A percentile compares a stretch with the other conserved stretches of the same genome.
phyloP scores from a whole-genome alignment of 2,888 invertebrate genomes.

The Tetanocera ferruginea region DNA sequence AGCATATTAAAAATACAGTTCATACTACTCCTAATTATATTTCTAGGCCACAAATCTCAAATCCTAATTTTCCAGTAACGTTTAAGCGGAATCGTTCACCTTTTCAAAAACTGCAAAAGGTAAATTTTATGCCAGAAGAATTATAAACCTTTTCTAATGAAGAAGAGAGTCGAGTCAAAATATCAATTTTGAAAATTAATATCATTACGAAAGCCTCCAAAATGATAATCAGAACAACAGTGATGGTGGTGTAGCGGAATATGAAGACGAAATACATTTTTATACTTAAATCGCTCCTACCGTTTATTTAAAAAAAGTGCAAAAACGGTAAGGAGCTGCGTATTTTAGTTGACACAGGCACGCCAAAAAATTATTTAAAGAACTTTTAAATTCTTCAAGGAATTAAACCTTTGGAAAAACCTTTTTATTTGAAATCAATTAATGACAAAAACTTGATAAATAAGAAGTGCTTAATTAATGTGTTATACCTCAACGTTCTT shows the following conservation, averaged over 20 bases:
- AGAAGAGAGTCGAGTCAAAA: no score
- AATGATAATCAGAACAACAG: background rate
- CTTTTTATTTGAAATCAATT: conserved; percentile 35
- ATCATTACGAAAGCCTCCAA: conserved; percentile 26
- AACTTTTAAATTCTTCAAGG: conserved; percentile 2
- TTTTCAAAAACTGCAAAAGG: no score
- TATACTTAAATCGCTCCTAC: background rate
- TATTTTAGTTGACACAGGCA: conserved; percentile 25
- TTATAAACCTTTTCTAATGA: no score
- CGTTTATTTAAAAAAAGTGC: background rate
- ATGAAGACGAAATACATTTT: no score
- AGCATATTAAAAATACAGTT: conserved; percentile 30
- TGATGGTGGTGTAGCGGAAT: no score
- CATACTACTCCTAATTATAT: conserved; percentile 29
- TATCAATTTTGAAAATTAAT: conserved; percentile 10
- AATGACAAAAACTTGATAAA: background rate
- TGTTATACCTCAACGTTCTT: conserved; percentile 20
- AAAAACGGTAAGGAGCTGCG: no score
- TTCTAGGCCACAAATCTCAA: conserved; percentile 15
- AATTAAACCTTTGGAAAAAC: conserved; percentile 6
- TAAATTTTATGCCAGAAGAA: no score
- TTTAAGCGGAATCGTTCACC: conserved; percentile 22
- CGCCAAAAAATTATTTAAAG: conserved; percentile 15
- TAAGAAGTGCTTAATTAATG: conserved; percentile 19
- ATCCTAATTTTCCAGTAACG: conserved; percentile 32